phyloP scores from a whole-genome alignment of 2,113 vertebrate species.

The Carassius carassius region DNA sequence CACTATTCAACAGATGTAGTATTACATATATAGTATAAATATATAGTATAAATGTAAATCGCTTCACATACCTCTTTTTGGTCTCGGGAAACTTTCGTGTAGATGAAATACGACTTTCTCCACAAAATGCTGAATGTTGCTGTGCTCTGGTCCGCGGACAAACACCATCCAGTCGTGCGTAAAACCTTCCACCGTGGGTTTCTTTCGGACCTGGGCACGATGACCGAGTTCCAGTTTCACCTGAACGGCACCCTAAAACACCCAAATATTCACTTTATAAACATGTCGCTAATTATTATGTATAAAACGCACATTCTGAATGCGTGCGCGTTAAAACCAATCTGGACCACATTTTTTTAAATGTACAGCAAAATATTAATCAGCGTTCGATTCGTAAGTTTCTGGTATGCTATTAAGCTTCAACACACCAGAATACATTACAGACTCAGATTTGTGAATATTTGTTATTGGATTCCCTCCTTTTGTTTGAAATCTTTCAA shows the following conservation, averaged over 20 bases:
- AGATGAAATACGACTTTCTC: no score
- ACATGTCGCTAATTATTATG: background rate
- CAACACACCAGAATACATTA: background rate
- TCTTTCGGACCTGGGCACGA: slow-evolving; percentile 94
- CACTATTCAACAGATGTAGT: no score
- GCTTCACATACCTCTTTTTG: no score
- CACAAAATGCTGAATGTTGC: no score
- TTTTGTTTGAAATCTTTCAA: slow-evolving; percentile 18
- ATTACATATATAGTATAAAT: no score
- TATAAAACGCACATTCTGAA: background rate
- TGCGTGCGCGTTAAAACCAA: background rate
- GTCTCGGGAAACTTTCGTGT: no score
- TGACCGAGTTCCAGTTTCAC: slow-evolving; percentile 98
- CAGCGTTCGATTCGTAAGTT: background rate
- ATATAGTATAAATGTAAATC: no score
- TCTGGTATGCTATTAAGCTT: background rate
- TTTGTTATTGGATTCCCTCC: slow-evolving; percentile 10
- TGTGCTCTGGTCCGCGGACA: no score
- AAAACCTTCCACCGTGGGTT: slow-evolving; percentile 96
- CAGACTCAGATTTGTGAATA: background rate
- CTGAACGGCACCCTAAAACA: slow-evolving; percentile 92
- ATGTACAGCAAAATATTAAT: background rate
- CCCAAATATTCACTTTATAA: slow-evolving; percentile 35
- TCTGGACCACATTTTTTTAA: background rate
- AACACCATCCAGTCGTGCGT: slow-evolving; percentile 80